These are phyloP conservation scores for Silurus glanis DNA, from an alignment of 2,113 vertebrate genomes.

Conservation along the genomic window DNA sequence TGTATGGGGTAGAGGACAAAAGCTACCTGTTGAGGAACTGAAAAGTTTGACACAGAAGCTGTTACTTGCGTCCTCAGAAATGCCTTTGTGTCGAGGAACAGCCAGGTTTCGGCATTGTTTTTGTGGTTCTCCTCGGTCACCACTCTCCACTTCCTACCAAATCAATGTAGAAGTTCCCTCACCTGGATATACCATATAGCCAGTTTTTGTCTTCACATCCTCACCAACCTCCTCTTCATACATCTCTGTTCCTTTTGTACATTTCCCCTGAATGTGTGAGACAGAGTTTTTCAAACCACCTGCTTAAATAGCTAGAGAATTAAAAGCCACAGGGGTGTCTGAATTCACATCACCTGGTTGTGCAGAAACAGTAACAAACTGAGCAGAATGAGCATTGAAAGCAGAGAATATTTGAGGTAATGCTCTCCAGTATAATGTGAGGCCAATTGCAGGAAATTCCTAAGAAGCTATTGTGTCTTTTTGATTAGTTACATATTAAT, in stretches of 20 bases:
- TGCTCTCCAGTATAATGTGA: background rate
- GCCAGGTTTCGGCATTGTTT: conserved; percentile 21
- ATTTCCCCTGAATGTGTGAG: conserved; percentile 49
- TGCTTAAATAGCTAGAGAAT: background rate
- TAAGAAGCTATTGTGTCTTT: background rate
- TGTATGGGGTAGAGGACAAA: background rate
- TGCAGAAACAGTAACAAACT: background rate
- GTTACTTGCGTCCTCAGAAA: conserved; percentile 40
- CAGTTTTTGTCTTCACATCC: conserved; percentile 53
- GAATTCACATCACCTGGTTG: conserved; percentile 15
- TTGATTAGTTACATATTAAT: background rate
- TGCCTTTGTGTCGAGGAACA: conserved; percentile 67
- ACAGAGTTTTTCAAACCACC: conserved; percentile 24
- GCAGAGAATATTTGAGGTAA: background rate
- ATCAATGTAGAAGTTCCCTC: conserved; percentile 53
- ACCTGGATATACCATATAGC: conserved; percentile 47
- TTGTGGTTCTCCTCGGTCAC: conserved; percentile 44
- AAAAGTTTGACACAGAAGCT: conserved; percentile 37
- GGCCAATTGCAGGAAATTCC: background rate
- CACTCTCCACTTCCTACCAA: conserved; percentile 50
- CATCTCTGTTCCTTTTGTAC: conserved; percentile 54
- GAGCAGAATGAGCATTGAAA: background rate
- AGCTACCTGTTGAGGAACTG: conserved; percentile 42
- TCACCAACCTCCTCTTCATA: conserved; percentile 49
- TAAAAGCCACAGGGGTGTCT: conserved; percentile 20